Percentiles rank a stretch among this genome's conserved stretches.
Evolutionary conservation across 2,888 invertebrate genomes (phyloP).

Genomic region (Drosophila setosimentum): DNA sequence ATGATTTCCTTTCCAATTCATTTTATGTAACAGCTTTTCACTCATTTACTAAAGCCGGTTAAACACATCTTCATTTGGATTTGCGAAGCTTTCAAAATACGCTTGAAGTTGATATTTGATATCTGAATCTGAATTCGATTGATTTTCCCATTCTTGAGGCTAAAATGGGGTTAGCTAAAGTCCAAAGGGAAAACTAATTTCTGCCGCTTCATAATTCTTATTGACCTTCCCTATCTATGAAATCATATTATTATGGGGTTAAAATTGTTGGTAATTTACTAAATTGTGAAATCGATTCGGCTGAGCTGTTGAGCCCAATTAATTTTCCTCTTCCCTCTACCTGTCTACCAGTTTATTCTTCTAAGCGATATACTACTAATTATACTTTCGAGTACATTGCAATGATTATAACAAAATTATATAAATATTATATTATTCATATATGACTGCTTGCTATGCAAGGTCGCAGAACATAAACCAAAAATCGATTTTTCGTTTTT

Average conservation of each 20-base stretch:
- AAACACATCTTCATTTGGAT: background rate
- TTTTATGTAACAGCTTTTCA: background rate
- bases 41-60: background rate
- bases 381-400: background rate
- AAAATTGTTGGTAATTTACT: background rate
- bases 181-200: background rate
- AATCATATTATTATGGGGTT: background rate
- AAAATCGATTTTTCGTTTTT: background rate
- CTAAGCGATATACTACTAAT: background rate
- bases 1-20: background rate
- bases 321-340: background rate
- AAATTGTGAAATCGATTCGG: background rate
- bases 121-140: background rate
- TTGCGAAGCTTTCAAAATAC: background rate
- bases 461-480: no score
- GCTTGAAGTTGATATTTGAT: background rate
- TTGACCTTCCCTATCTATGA: background rate
- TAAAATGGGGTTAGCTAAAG: background rate
- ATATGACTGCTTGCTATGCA: no score
- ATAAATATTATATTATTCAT: no score
- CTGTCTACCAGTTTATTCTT: background rate
- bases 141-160: background rate
- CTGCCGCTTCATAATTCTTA: background rate
- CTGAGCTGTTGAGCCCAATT: background rate
- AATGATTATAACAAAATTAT: no score